Evolutionary conservation across 2,888 invertebrate species (phyloP).

Genomic region (Nomada fabriciana): DNA sequence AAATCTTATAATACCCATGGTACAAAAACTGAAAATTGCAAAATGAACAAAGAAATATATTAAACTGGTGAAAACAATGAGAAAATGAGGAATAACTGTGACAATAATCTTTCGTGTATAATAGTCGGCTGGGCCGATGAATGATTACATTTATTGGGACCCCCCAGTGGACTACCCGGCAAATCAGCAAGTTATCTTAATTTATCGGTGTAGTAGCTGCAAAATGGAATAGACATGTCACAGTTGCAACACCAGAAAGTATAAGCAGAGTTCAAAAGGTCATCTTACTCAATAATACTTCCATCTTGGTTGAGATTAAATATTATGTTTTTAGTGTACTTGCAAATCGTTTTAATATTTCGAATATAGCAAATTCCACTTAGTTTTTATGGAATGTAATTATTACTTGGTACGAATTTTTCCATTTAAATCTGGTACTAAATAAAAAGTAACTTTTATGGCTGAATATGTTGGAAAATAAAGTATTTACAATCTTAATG

Average conservation of each 20-base stretch:
- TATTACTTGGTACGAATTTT: neutral
- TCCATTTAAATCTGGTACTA: too few relatives aligned
- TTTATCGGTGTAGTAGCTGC: slow-evolving; percentile 50
- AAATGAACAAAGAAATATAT: slow-evolving; percentile 7
- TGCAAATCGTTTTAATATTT: neutral
- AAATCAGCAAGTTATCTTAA: slow-evolving; percentile 25
- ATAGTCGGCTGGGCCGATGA: slow-evolving; percentile 17
- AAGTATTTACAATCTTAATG: neutral
- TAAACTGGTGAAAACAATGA: neutral
- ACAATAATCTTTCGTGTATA: neutral
- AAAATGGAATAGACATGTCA: slow-evolving; percentile 48
- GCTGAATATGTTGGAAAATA: too few relatives aligned
- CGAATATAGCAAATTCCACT: neutral
- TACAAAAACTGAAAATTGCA: slow-evolving; percentile 14
- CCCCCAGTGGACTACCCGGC: slow-evolving; percentile 37
- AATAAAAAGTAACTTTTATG: too few relatives aligned
- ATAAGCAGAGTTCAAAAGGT: slow-evolving; percentile 34
- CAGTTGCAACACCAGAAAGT: slow-evolving; percentile 44
- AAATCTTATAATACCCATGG: slow-evolving; percentile 87
- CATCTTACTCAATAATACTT: slow-evolving; percentile 35
- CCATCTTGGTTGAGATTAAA: slow-evolving; percentile 17
- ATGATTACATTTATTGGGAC: slow-evolving; percentile 30
- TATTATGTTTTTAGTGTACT: neutral
- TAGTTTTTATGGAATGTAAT: neutral
- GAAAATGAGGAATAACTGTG: neutral